phyloP scores from a whole-genome alignment of 2,888 invertebrate species.

The Macrosiphum euphorbiae region DNA sequence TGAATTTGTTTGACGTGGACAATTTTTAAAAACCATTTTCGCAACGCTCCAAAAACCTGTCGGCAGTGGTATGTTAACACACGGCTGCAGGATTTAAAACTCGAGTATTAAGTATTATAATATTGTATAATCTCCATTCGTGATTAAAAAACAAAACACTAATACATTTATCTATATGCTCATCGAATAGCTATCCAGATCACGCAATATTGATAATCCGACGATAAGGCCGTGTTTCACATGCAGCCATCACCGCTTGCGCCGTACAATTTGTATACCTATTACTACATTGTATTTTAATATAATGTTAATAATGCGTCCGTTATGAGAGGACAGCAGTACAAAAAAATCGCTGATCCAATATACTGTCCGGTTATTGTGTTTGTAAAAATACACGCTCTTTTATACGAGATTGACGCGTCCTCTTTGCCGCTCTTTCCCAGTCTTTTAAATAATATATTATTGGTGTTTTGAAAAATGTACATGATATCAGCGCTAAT shows the following conservation, averaged over 20 bases:
- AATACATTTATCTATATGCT: not conserved
- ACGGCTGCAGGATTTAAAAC: not conserved
- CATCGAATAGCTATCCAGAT: not conserved
- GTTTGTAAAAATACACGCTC: not conserved
- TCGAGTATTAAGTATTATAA: not conserved
- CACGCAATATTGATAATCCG: not conserved
- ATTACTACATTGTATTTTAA: not conserved
- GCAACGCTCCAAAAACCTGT: not conserved
- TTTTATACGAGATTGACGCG: not conserved
- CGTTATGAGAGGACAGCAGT: not conserved
- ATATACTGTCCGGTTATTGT: not conserved
- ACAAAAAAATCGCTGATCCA: not conserved
- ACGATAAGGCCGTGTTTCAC: not conserved
- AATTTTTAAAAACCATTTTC: not conserved
- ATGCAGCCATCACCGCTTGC: not conserved
- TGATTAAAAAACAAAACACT: not conserved
- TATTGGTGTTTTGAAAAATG: not conserved
- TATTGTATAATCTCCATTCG: not conserved
- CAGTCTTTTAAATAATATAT: not conserved
- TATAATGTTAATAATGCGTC: not conserved
- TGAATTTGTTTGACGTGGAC: not conserved
- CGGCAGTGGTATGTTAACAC: not conserved
- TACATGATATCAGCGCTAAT: not conserved
- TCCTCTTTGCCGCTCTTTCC: not conserved
- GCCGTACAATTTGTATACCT: not conserved